Evolutionary conservation across 2,888 invertebrate genomes (phyloP).

Genomic region (Perizoma flavofasciatum): DNA sequence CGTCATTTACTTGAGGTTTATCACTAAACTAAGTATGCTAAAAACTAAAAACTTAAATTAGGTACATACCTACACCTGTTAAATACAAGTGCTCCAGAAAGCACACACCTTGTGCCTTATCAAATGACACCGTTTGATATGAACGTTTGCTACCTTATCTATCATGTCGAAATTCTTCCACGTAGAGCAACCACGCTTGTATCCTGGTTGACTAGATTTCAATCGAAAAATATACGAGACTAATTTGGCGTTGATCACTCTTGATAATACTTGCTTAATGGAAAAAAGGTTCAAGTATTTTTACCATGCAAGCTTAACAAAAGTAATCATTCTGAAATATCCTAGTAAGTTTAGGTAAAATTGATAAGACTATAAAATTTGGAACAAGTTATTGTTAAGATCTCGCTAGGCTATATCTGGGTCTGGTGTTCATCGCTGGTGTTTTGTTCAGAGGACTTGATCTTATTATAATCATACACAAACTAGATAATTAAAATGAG

Average conservation of each 20-base stretch:
- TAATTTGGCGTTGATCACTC: too few relatives aligned
- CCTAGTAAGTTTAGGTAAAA: too few relatives aligned
- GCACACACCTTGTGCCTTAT: constrained; percentile 74
- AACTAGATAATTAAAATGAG: constrained; percentile 66
- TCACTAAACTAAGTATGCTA: too few relatives aligned
- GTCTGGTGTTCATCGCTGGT: background rate
- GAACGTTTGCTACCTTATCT: constrained; percentile 75
- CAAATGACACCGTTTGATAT: constrained; percentile 82
- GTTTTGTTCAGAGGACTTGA: constrained; percentile 4
- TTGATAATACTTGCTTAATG: too few relatives aligned
- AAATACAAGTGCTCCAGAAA: constrained; percentile 61
- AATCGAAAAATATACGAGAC: background rate
- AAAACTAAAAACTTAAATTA: too few relatives aligned
- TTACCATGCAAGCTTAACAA: too few relatives aligned
- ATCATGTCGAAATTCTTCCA: constrained; percentile 81
- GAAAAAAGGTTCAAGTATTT: too few relatives aligned
- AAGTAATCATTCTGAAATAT: too few relatives aligned
- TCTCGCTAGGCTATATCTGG: background rate
- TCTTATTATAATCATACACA: constrained; percentile 60
- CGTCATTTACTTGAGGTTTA: too few relatives aligned
- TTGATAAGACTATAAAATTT: too few relatives aligned
- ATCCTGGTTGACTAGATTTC: constrained; percentile 47
- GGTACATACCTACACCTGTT: constrained; percentile 42
- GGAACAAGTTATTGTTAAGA: background rate
- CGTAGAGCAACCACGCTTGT: constrained; percentile 53